Evolutionary conservation across 2,888 invertebrate species (phyloP), one percentile per base, ranked within the genome.

Genomic region (Meghimatium bilineatum): DNA sequence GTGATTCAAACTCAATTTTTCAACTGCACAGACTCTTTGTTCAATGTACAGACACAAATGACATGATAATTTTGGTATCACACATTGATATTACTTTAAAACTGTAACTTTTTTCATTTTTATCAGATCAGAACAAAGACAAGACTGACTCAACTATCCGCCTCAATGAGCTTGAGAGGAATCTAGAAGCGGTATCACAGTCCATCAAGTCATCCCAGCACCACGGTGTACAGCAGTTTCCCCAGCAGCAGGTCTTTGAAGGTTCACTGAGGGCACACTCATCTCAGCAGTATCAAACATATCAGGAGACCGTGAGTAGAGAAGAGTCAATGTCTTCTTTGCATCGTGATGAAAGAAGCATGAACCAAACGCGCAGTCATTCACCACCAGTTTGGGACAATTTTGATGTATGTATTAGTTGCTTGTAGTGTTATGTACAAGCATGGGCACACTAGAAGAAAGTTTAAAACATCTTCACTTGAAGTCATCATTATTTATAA

Each of bases 81-180:
- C 12, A 44, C 44, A 44, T 44, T 44, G 5, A 44, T 44, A 44
- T 12, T 44, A 56, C 49, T 49, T 56, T 23, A 56, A 23, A 17
- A 56, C 17, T 49, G 17, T 49, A 56, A 56, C 56, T 44, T 56
- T 12, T 56, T n/a, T 3, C 17, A 56, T 23, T 14, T 32, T 20
- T 71, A n/a, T 32, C 72, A 83, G 83, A 83, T 29, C 60, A 36
- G 49, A 83, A 83, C 80, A 77, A 75, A 72, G 72, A 56, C 81
- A 63, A 69, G 60, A 83, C 83, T 32, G 81, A 87, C 75, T 90
- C 90, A 56, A 90, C 89, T 56, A 89, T 88, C 60, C 86, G 89
- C n/a, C 87, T 91, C 26, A 90, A 90, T 26, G 91, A 90, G 79
- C 87, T 91, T 44, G 90, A 91, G 84, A 85, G 88, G 79, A 89